Evolutionary conservation across 2,888 invertebrate species (phyloP).

Genomic region (Griposia aprilina): DNA sequence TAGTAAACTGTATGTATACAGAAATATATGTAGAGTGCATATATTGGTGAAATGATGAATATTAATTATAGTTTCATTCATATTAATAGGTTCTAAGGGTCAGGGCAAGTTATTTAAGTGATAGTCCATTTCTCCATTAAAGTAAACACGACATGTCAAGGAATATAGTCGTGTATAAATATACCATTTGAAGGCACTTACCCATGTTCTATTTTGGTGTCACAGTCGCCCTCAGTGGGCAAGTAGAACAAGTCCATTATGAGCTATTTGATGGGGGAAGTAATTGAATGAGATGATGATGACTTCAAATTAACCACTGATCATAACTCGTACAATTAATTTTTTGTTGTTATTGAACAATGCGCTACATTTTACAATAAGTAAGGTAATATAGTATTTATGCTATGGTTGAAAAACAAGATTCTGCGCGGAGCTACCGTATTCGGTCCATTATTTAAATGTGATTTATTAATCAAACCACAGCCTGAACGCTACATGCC

Average conservation of each 20-base stretch:
- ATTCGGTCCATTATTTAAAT: conserved; percentile 9
- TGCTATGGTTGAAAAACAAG: conserved; percentile 13
- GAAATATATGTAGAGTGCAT: conserved; percentile 3
- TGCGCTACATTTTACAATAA: conserved; percentile 33
- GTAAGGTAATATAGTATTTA: conserved; percentile 3
- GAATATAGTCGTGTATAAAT: conserved; percentile 30
- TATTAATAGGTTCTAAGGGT: conserved; percentile 39
- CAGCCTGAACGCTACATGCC: conserved; percentile 21
- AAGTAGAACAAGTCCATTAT: conserved; percentile 42
- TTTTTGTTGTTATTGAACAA: conserved; percentile 33
- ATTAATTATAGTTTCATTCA: conserved; percentile 33
- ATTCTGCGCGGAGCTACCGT: conserved; percentile 7
- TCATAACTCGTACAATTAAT: conserved; percentile 35
- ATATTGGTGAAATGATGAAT: conserved; percentile 26
- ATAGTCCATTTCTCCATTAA: conserved; percentile 34
- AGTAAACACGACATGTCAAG: conserved; percentile 30
- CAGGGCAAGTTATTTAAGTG: conserved; percentile 24
- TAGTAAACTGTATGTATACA: conserved; percentile 2
- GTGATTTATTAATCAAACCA: conserved; percentile 21
- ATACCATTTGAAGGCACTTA: conserved; percentile 43
- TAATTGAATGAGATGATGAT: conserved; percentile 61
- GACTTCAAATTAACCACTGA: conserved; percentile 29
- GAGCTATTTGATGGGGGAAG: conserved; percentile 59
- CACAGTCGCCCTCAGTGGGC: conserved; percentile 30
- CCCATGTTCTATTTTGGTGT: conserved; percentile 52